Percentiles rank a stretch among this genome's conserved stretches.
Conservation (phyloP, 2,113 vertebrate species). For the Gadus macrocephalus region DNA sequence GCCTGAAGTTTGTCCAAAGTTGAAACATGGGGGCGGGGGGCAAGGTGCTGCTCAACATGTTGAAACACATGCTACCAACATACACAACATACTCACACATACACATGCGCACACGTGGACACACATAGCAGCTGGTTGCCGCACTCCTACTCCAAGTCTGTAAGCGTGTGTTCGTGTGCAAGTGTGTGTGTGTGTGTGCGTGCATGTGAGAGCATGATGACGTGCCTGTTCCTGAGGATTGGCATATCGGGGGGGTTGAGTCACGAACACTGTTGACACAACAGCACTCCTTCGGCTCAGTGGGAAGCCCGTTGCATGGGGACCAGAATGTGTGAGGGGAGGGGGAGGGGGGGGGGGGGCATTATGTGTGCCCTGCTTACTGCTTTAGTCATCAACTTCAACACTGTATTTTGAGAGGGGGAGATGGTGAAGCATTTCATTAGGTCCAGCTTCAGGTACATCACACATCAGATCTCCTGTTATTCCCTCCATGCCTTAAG, state of each 20-base stretch:
- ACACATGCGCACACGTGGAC: not conserved
- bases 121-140: not conserved
- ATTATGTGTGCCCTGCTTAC: not conserved
- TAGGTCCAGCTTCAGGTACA: too few relatives aligned
- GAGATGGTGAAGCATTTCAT: too few relatives aligned
- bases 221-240: slow-evolving; percentile 17
- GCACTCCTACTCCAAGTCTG: too few relatives aligned
- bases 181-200: too few relatives aligned
- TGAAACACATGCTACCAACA: not conserved
- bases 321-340: not conserved
- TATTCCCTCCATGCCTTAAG: too few relatives aligned
- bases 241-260: slow-evolving; percentile 25
- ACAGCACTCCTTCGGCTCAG: slow-evolving; percentile 40
- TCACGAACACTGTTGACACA: slow-evolving; percentile 45
- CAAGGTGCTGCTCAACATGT: not conserved
- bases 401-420: too few relatives aligned
- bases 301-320: slow-evolving; percentile 58
- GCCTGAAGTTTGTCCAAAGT: slow-evolving; percentile 27
- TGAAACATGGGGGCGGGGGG: slow-evolving; percentile 16
- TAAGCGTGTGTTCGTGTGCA: not conserved
- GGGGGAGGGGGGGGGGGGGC: slow-evolving; percentile 3
- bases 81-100: not conserved
- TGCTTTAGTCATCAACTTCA: too few relatives aligned
- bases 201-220: not conserved
- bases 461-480: too few relatives aligned